Percentiles rank a stretch among this genome's conserved stretches.
These are phyloP conservation scores for Erpobdella octoculata DNA, from an alignment of 2,888 invertebrate genomes.

Conservation along the genomic window DNA sequence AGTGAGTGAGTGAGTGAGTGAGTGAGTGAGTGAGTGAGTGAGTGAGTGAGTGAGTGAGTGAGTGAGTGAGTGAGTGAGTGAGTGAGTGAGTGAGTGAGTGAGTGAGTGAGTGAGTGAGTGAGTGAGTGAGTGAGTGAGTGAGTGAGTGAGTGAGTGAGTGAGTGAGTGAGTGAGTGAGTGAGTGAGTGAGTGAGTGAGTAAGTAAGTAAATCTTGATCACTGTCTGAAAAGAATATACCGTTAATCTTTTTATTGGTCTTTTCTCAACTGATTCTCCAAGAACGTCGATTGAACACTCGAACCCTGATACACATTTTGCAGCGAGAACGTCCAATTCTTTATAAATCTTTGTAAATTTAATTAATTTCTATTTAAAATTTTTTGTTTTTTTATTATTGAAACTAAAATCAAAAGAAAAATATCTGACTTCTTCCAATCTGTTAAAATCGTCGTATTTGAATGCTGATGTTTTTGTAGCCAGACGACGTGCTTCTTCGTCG, in stretches of 20 bases:
- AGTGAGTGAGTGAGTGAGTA: background rate
- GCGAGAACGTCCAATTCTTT: constrained; percentile 18
- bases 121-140: too few relatives aligned
- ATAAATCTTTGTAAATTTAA: constrained; percentile 7
- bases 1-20: too few relatives aligned
- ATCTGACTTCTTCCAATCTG: background rate
- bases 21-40: too few relatives aligned
- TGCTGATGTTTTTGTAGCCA: background rate
- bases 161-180: too few relatives aligned
- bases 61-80: too few relatives aligned
- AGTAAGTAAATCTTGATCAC: background rate
- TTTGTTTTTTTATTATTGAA: background rate
- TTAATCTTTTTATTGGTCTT: constrained; percentile 11
- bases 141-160: too few relatives aligned
- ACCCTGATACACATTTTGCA: constrained; percentile 21
- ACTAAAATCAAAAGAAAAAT: background rate
- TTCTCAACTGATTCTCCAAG: constrained; percentile 21
- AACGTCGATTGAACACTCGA: background rate
- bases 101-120: too few relatives aligned
- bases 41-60: too few relatives aligned
- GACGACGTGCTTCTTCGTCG: background rate
- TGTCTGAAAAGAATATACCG: background rate
- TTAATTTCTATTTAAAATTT: too few relatives aligned
- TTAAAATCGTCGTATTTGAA: constrained; percentile 4
- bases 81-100: too few relatives aligned